Conservation (phyloP, 2,113 vertebrate species). For the Sardina pilchardus region DNA sequence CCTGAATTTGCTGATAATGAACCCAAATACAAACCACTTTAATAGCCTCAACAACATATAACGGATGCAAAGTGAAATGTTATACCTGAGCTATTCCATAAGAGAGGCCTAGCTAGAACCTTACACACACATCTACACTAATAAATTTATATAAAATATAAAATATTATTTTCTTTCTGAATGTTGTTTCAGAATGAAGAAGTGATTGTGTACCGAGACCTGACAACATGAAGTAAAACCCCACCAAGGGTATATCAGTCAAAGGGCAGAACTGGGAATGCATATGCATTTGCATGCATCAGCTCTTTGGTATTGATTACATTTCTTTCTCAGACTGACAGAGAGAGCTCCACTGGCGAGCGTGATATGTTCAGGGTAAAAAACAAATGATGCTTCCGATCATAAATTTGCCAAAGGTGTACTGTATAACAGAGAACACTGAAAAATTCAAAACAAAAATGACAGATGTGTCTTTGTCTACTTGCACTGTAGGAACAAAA, state of each 20-base stretch:
- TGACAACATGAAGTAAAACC: background rate
- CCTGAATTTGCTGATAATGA: background rate
- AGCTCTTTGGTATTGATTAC: background rate
- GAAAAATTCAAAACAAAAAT: background rate
- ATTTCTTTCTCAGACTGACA: background rate
- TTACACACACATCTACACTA: no score
- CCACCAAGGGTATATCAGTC: background rate
- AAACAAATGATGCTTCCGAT: background rate
- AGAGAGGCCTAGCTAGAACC: no score
- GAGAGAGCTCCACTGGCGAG: background rate
- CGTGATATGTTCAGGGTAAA: background rate
- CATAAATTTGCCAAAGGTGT: background rate
- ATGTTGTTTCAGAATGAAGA: background rate
- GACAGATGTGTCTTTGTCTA: background rate
- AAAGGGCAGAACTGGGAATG: background rate
- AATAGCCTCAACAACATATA: background rate
- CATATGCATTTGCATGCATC: background rate
- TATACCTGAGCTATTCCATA: no score
- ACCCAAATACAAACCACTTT: background rate
- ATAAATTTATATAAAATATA: no score
- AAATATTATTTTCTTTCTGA: no score
- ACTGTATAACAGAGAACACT: background rate
- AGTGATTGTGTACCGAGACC: background rate
- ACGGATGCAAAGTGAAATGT: background rate
- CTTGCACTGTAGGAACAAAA: background rate